Base-by-base conservation (phyloP, 2,797 vertebrate species). In the Leptodactylus fallax region DNA sequence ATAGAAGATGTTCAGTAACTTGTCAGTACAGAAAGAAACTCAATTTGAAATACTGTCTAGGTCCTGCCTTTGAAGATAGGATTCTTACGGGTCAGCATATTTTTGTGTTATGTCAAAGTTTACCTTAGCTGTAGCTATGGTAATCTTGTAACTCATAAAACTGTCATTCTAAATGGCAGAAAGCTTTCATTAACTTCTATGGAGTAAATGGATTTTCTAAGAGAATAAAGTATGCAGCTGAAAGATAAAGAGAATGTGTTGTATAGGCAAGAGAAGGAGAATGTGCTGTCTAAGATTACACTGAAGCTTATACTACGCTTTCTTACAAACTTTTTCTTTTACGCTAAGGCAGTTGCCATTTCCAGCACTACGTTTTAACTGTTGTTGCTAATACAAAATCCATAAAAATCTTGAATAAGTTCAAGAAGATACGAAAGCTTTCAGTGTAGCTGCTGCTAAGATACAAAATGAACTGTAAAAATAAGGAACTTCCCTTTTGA, bases 31-130 rank as follows among this genome's bases (percentile, higher is more conserved):
- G 85, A 84, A 87, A 14, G 83, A 92, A 90, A 91, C 86, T 87
- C 90, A 79, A 49, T 91, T 90, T 90, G 72, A 93, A 91, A 91
- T 90, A 85, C 21, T 27, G 84, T 81, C 55, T 60, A 89, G 90
- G 88, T 92, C 23, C 63, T 91, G 27, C 90, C 86, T 90, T 89
- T 91, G 90, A 93, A 91, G 85, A 90, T 79, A 84, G 7, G 49
- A 90, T 86, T 74, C 36, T 89, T 45, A 72, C 80, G 27, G 25
- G 58, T 90, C 83, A 90, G 65, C 7, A 27, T 79, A 78, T 63
- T 92, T 83, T 90, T 87, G 45, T 83, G 72, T 76, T 89, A 60
- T 47, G 23, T 82, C 25, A 12, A 74, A 80, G 83, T 78, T 83
- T 1, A 0, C 71, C 80, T 86, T 58, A 87, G 55, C 19, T 87